These are phyloP conservation scores for Blennius ocellaris DNA, from an alignment of 2,113 vertebrate species.

Conservation along the genomic window DNA sequence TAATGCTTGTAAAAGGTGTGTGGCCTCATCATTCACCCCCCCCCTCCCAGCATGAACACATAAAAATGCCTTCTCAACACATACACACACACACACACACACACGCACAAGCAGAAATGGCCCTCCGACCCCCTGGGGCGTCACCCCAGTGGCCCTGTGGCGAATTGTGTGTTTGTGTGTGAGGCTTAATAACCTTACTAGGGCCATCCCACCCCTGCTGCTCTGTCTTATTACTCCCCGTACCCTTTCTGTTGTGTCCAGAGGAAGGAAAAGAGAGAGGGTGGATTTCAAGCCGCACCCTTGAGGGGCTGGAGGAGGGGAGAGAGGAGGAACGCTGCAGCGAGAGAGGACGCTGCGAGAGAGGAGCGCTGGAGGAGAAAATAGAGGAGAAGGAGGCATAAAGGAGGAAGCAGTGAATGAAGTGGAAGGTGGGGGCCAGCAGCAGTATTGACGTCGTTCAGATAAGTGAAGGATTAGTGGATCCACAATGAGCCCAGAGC, in stretches of 20 bases:
- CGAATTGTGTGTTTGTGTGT: slow-evolving; percentile 70
- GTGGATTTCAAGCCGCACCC: slow-evolving; percentile 62
- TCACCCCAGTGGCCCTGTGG: slow-evolving; percentile 62
- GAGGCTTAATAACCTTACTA: slow-evolving; percentile 70
- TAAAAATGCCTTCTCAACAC: slow-evolving; percentile 27
- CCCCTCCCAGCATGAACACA: slow-evolving; percentile 33
- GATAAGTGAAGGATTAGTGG: slow-evolving; percentile 70
- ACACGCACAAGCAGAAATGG: slow-evolving; percentile 44
- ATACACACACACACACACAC: slow-evolving; percentile 38
- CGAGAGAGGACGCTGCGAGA: slow-evolving; percentile 32
- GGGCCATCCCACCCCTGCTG: slow-evolving; percentile 65
- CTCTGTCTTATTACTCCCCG: slow-evolving; percentile 69
- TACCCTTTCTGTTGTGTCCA: slow-evolving; percentile 61
- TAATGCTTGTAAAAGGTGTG: slow-evolving; percentile 43
- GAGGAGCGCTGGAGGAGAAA: slow-evolving; percentile 3
- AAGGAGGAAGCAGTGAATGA: slow-evolving; percentile 25
- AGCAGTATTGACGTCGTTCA: slow-evolving; percentile 58
- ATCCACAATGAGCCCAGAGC: slow-evolving; percentile 56
- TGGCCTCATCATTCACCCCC: slow-evolving; percentile 44
- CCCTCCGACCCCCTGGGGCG: slow-evolving; percentile 43
- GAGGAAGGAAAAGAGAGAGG: slow-evolving; percentile 53
- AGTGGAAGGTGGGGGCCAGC: slow-evolving; percentile 34
- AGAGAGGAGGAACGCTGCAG: slow-evolving; percentile 1
- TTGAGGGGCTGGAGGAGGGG: slow-evolving; percentile 12
- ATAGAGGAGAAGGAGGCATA: not conserved